phyloP scores from a whole-genome alignment of 2,797 vertebrate species.

The Eremophila alpestris region DNA sequence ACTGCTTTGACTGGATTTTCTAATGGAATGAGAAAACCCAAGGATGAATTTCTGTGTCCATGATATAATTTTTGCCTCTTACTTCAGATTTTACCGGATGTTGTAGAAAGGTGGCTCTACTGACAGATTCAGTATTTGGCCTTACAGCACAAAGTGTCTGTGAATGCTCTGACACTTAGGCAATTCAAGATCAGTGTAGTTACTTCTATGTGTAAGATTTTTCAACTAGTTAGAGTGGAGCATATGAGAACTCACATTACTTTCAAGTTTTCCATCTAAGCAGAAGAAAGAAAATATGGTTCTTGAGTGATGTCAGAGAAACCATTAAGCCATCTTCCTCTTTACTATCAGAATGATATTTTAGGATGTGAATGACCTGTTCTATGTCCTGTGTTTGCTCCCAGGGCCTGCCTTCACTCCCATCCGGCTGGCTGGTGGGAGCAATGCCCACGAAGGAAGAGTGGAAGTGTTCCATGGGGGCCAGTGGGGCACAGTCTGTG shows the following conservation, averaged over 20 bases:
- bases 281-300: neutral
- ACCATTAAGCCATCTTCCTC: neutral
- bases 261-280: neutral
- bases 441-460: conserved; percentile 81
- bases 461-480: conserved; percentile 91
- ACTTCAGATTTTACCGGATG: neutral
- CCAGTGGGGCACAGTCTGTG: conserved; percentile 95
- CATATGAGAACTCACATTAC: neutral
- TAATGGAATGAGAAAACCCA: neutral
- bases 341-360: neutral
- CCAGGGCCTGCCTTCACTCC: conserved; percentile 70
- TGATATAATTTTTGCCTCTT: neutral
- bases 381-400: neutral
- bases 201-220: neutral
- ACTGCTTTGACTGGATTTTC: neutral
- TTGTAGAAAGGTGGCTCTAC: neutral
- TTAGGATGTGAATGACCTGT: neutral
- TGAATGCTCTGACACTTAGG: neutral
- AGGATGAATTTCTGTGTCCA: neutral
- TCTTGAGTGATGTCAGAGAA: neutral
- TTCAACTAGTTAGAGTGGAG: neutral
- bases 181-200: neutral
- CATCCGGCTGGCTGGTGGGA: conserved; percentile 85
- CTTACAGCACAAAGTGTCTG: neutral
- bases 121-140: neutral